These are phyloP conservation scores for Steinernema hermaphroditum DNA, from an alignment of 2,888 invertebrate genomes.

Conservation along the genomic window DNA sequence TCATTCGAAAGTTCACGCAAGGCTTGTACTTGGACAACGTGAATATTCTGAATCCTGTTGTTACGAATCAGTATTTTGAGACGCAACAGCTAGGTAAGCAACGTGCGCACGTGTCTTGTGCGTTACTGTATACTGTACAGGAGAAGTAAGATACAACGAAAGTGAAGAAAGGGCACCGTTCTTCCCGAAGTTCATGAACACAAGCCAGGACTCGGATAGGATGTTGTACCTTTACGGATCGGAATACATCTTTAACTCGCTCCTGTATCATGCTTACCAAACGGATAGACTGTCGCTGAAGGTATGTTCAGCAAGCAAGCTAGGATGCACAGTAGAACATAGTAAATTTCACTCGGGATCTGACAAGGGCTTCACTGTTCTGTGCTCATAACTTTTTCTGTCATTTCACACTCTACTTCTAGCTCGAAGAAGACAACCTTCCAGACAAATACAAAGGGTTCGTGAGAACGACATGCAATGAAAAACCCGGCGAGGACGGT, in stretches of 20 bases:
- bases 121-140: no score
- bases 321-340: no score
- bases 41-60: slow-evolving; percentile 56
- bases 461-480: slow-evolving; percentile 53
- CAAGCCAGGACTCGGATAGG: slow-evolving; percentile 45
- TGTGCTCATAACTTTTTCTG: no score
- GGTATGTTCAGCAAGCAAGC: slow-evolving; percentile 39
- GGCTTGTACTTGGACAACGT: slow-evolving; percentile 61
- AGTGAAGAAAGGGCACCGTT: slow-evolving; percentile 53
- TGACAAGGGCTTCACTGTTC: no score
- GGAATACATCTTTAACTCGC: slow-evolving; percentile 61
- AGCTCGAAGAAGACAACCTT: slow-evolving; percentile 48
- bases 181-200: slow-evolving; percentile 55
- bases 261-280: slow-evolving; percentile 64
- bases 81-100: slow-evolving; percentile 57
- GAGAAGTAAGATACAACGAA: slow-evolving; percentile 57
- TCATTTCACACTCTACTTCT: no score
- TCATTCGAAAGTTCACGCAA: slow-evolving; percentile 55
- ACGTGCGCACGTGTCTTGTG: no score
- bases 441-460: slow-evolving; percentile 54
- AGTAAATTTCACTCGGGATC: no score
- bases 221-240: slow-evolving; percentile 61
- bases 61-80: slow-evolving; percentile 62
- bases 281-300: slow-evolving; percentile 55
- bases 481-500: slow-evolving; percentile 31